A percentile compares a stretch with the other conserved stretches of the same genome.
Evolutionary conservation across 2,797 vertebrate genomes (phyloP).

Genomic region (Crypturellus tataupa): DNA sequence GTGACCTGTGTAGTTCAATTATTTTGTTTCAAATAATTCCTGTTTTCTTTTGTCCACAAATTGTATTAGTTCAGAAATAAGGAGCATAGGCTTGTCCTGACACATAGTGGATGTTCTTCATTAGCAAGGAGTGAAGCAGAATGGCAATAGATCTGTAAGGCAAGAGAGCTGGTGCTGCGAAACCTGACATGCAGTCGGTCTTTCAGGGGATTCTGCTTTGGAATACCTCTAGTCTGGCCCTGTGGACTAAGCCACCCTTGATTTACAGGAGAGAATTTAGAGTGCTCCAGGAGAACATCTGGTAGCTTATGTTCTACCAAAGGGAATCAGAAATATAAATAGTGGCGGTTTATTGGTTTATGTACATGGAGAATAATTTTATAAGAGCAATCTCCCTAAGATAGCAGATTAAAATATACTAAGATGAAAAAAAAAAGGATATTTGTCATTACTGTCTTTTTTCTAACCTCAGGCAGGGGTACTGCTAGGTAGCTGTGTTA

Average conservation of each 20-base stretch:
- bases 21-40: background rate
- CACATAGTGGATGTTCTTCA: rapidly evolving
- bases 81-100: background rate
- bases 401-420: background rate
- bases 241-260: background rate
- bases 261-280: background rate
- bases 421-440: background rate
- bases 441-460: background rate
- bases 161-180: background rate
- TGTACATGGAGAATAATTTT: background rate
- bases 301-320: background rate
- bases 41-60: background rate
- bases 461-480: background rate
- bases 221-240: background rate
- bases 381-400: background rate
- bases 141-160: background rate
- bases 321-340: background rate
- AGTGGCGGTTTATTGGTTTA: background rate
- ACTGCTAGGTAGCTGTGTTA: background rate
- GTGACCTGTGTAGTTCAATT: background rate
- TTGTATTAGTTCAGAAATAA: background rate
- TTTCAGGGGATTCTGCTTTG: background rate
- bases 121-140: background rate
- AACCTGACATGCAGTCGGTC: rapidly evolving
- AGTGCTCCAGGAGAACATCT: background rate